Conservation (phyloP, 1,140 invertebrate species). For the Chironomus tepperi region DNA sequence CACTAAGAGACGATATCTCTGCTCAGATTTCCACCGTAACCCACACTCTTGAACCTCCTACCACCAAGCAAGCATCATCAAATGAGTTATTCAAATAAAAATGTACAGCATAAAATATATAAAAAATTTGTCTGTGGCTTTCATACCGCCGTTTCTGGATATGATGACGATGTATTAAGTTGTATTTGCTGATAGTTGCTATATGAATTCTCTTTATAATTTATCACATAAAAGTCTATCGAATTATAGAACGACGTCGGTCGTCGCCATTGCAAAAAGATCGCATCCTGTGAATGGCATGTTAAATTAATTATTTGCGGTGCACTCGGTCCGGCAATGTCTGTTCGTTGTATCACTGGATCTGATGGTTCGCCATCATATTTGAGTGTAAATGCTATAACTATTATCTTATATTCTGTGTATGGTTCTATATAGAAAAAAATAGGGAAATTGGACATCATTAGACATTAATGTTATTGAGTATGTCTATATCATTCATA, state of each 20-base stretch:
- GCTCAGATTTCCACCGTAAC: no score
- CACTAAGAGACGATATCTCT: no score
- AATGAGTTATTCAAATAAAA: no score
- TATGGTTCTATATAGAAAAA: slow-evolving; percentile 55
- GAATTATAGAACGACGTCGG: slow-evolving; percentile 62
- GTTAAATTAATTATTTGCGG: slow-evolving; percentile 73
- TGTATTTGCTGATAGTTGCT: slow-evolving; percentile 53
- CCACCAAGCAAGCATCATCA: no score
- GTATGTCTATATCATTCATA: no score
- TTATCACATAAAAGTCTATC: slow-evolving; percentile 72
- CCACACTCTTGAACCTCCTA: no score
- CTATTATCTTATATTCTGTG: slow-evolving; percentile 77
- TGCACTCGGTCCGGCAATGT: slow-evolving; percentile 69
- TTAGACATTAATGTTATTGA: neutral
- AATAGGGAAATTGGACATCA: neutral
- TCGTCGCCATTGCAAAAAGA: slow-evolving; percentile 72
- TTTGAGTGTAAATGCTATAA: slow-evolving; percentile 66
- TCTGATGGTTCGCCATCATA: slow-evolving; percentile 66
- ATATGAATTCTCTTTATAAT: slow-evolving; percentile 50
- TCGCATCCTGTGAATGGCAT: slow-evolving; percentile 64
- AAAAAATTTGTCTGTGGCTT: neutral
- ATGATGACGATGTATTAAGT: slow-evolving; percentile 48
- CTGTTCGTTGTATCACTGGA: slow-evolving; percentile 61
- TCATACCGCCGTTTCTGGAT: slow-evolving; percentile 51
- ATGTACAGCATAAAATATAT: neutral